Evolutionary conservation across 2,888 invertebrate species (phyloP).

Genomic region (Adelphocoris suturalis): DNA sequence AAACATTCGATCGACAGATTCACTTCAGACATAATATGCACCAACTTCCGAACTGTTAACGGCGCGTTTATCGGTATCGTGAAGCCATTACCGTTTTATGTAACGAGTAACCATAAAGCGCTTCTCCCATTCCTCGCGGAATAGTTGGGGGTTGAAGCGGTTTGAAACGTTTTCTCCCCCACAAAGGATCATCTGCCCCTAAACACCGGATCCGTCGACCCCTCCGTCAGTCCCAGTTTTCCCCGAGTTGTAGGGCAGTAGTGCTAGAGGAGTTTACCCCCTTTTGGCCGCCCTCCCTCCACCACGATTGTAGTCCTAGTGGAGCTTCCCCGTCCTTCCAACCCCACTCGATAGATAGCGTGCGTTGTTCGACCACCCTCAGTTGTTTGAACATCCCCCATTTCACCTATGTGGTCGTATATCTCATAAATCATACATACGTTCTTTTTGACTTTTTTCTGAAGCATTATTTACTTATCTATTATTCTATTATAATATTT

Average conservation of each 20-base stretch:
- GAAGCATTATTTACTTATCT: no score
- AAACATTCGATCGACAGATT: no score
- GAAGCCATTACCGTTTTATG: no score
- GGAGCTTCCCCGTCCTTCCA: not conserved
- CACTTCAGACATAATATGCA: no score
- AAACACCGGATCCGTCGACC: slow-evolving; percentile 21
- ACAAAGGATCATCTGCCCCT: slow-evolving; percentile 6
- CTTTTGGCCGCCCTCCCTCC: not conserved
- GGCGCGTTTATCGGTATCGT: no score
- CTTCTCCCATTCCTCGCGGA: not conserved
- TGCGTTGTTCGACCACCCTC: slow-evolving; percentile 25
- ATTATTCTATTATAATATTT: no score
- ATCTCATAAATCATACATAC: no score
- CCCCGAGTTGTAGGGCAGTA: slow-evolving; percentile 57
- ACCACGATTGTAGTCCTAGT: not conserved
- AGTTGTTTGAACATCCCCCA: not conserved
- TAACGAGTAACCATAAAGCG: no score
- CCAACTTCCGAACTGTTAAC: no score
- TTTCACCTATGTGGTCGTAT: no score
- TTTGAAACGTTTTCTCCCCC: slow-evolving; percentile 8
- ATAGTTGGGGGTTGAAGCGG: not conserved
- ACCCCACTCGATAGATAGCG: slow-evolving; percentile 55
- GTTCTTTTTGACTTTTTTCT: no score
- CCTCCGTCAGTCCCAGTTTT: slow-evolving; percentile 41
- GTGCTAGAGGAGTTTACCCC: slow-evolving; percentile 2